Evolutionary conservation across 1,140 invertebrate species (phyloP).

Genomic region (Bombus soroeensis): DNA sequence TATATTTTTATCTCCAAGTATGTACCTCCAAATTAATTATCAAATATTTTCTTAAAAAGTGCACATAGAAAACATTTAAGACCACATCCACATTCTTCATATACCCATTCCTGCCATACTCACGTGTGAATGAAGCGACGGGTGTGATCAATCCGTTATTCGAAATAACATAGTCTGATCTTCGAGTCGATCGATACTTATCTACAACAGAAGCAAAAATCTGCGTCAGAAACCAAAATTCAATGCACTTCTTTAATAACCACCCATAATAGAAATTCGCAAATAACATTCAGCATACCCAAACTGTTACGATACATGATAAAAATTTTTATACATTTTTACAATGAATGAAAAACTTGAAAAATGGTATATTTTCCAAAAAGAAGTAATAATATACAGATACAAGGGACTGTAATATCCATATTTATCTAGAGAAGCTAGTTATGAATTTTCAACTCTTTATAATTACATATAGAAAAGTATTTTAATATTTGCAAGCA

Average conservation of each 20-base stretch:
- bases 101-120: constrained; percentile 54
- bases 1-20: not conserved
- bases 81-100: not conserved
- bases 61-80: not conserved
- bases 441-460: not conserved
- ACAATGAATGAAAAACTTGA: not conserved
- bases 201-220: constrained; percentile 63
- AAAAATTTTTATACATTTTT: not conserved
- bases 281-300: not conserved
- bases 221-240: not conserved
- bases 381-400: not conserved
- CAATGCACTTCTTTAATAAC: not conserved
- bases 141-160: constrained; percentile 80
- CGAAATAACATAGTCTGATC: constrained; percentile 79
- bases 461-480: not conserved
- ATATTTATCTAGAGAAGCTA: not conserved
- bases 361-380: not conserved
- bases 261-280: no score
- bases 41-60: not conserved
- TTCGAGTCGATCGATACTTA: constrained; percentile 72
- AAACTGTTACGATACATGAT: no score
- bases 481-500: no score
- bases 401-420: no score
- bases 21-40: not conserved
- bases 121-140: constrained; percentile 81